A percentile compares a stretch with the other conserved stretches of the same genome.
Evolutionary conservation across 2,888 invertebrate genomes (phyloP).

Genomic region (Leptinotarsa juncta): DNA sequence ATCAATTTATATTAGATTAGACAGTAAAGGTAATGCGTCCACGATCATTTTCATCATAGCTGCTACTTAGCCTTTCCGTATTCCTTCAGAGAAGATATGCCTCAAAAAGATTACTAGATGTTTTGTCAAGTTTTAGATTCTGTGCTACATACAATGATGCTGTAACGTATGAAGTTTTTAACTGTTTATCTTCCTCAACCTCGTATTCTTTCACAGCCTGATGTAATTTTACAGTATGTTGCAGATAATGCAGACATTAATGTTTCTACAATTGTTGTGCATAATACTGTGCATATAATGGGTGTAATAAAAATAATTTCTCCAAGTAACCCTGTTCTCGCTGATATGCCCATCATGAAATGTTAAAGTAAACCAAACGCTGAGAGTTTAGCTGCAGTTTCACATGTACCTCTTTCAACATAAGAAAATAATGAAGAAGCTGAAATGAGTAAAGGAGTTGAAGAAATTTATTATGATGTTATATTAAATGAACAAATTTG

Average conservation of each 20-base stretch:
- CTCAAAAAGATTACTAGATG: constrained; percentile 56
- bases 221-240: constrained; percentile 53
- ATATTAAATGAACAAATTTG: constrained; percentile 23
- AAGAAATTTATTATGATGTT: constrained; percentile 36
- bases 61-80: constrained; percentile 54
- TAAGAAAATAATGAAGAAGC: constrained; percentile 38
- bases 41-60: constrained; percentile 51
- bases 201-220: constrained; percentile 57
- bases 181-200: constrained; percentile 56
- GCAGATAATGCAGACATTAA: constrained; percentile 51
- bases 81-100: constrained; percentile 57
- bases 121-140: constrained; percentile 58
- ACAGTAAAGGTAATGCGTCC: constrained; percentile 52
- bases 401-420: constrained; percentile 37
- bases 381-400: background rate
- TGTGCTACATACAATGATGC: constrained; percentile 55
- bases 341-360: constrained; percentile 22
- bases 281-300: constrained; percentile 56
- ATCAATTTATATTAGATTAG: too few species aligned
- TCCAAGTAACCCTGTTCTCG: constrained; percentile 48
- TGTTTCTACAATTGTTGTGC: constrained; percentile 52
- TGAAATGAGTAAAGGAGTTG: constrained; percentile 39
- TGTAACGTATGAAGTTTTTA: constrained; percentile 51
- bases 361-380: background rate
- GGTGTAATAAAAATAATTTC: constrained; percentile 52